Percentiles rank a stretch among this genome's conserved stretches.
Conservation (phyloP, 2,888 invertebrate genomes). For the Pelosia muscerda region DNA sequence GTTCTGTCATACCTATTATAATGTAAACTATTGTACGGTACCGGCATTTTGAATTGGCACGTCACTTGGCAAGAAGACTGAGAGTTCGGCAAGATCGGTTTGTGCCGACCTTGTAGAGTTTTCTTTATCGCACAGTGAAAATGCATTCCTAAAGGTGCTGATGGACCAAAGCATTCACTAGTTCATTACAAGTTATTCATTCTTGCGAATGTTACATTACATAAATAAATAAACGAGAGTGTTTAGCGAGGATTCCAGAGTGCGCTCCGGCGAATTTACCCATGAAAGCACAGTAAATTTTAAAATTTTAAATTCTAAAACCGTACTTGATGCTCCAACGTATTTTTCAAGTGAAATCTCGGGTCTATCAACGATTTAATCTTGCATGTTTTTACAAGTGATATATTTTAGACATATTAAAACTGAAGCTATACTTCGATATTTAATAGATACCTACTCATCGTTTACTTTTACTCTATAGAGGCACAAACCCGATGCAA, state of each 20-base stretch:
- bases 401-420: not conserved
- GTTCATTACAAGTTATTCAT: no score
- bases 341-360: no score
- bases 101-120: not conserved
- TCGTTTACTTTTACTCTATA: not conserved
- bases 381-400: not conserved
- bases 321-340: no score
- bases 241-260: no score
- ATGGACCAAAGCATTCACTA: no score
- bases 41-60: conserved; percentile 32
- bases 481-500: not conserved
- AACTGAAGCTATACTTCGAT: not conserved
- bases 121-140: not conserved
- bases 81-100: not conserved
- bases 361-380: no score
- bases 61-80: not conserved
- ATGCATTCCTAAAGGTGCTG: no score
- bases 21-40: conserved; percentile 32
- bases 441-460: not conserved
- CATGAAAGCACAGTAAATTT: no score
- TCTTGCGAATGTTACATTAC: no score
- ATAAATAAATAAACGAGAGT: no score
- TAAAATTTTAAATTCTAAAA: no score
- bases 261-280: no score
- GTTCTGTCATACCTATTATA: conserved; percentile 9